phyloP scores from a whole-genome alignment of 1,140 invertebrate species.

The Papilio xuthus region DNA sequence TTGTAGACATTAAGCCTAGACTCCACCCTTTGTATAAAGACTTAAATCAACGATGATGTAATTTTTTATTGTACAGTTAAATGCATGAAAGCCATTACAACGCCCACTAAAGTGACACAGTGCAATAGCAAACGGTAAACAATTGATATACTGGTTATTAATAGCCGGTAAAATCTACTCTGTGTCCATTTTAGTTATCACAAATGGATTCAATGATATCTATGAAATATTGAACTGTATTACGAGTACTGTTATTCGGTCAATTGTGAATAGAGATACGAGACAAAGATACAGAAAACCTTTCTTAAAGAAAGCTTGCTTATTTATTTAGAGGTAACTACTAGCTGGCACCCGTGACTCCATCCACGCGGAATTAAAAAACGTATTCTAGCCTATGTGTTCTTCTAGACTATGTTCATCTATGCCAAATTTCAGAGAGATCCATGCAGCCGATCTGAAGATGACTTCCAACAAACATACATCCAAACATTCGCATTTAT shows the following conservation, averaged over 20 bases:
- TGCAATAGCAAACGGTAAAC: slow-evolving; percentile 31
- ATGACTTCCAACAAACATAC: too few species aligned
- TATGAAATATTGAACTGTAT: slow-evolving; percentile 23
- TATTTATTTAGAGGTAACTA: too few species aligned
- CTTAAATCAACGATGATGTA: slow-evolving; percentile 32
- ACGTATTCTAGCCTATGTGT: too few species aligned
- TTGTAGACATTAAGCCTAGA: not conserved
- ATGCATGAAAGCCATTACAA: slow-evolving; percentile 25
- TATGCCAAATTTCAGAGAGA: too few species aligned
- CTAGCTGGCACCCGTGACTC: too few species aligned
- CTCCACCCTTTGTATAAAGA: not conserved
- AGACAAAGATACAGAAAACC: not conserved
- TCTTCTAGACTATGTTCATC: too few species aligned
- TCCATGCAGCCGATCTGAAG: too few species aligned
- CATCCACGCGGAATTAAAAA: too few species aligned
- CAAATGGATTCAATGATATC: slow-evolving; percentile 35
- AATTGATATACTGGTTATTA: slow-evolving; percentile 21
- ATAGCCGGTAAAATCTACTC: slow-evolving; percentile 26
- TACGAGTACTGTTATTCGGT: slow-evolving; percentile 11
- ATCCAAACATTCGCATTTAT: too few species aligned
- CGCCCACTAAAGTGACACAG: slow-evolving; percentile 31
- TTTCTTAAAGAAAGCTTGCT: not conserved
- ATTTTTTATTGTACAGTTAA: slow-evolving; percentile 32
- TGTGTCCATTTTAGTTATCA: slow-evolving; percentile 21
- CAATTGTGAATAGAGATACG: slow-evolving; percentile 2